Evolutionary conservation across 1,140 invertebrate species (phyloP).

Genomic region (Drosophila tropicalis): DNA sequence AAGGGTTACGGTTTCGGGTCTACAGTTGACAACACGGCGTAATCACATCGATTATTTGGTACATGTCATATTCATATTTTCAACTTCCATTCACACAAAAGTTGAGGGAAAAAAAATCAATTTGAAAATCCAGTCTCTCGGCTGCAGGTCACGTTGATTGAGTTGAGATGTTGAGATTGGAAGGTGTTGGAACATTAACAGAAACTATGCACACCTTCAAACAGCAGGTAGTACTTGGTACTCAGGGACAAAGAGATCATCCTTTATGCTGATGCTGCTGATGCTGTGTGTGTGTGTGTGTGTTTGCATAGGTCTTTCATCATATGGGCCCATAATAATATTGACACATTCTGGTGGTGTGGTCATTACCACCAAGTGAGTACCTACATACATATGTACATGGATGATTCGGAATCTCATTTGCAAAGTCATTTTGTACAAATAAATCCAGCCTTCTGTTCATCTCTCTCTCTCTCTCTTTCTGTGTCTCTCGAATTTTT

Average conservation of each 20-base stretch:
- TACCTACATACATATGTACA: neutral
- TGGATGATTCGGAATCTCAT: slow-evolving; percentile 68
- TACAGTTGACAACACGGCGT: slow-evolving; percentile 61
- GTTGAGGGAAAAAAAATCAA: slow-evolving; percentile 14
- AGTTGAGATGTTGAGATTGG: slow-evolving; percentile 33
- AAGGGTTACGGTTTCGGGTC: slow-evolving; percentile 42
- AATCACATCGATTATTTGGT: slow-evolving; percentile 77
- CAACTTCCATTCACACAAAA: slow-evolving; percentile 54
- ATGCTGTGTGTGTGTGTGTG: slow-evolving; percentile 8
- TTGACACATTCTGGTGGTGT: slow-evolving; percentile 65
- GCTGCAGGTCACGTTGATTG: slow-evolving; percentile 70
- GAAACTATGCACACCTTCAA: slow-evolving; percentile 69
- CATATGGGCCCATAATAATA: slow-evolving; percentile 65
- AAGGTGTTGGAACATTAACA: slow-evolving; percentile 76
- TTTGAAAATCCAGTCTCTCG: slow-evolving; percentile 56
- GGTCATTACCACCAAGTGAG: slow-evolving; percentile 7
- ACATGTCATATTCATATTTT: slow-evolving; percentile 62
- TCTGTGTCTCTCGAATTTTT: slow-evolving; percentile 29
- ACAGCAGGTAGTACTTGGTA: slow-evolving; percentile 59
- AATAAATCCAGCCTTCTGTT: slow-evolving; percentile 77
- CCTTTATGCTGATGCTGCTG: slow-evolving; percentile 1
- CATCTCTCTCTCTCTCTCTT: neutral
- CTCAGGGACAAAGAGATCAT: slow-evolving; percentile 15
- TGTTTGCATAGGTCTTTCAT: slow-evolving; percentile 66
- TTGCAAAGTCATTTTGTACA: slow-evolving; percentile 82